A percentile compares a stretch with the other conserved stretches of the same genome.
These are phyloP conservation scores for Ceuthmochares aereus DNA, from an alignment of 2,113 vertebrate species.

Conservation along the genomic window DNA sequence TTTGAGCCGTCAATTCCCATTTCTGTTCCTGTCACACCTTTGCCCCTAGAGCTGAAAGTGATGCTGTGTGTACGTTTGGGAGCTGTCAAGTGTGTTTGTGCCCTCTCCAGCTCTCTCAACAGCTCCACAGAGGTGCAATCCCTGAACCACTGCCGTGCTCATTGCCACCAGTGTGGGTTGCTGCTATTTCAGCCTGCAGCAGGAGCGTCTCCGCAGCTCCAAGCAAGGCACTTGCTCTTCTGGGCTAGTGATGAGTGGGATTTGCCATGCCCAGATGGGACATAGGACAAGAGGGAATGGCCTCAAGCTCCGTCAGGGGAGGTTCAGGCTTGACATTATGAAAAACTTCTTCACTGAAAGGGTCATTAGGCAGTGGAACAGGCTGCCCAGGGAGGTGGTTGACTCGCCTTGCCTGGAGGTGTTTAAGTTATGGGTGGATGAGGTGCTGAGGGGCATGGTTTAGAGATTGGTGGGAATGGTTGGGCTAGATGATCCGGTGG, in stretches of 20 bases:
- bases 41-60: fast-evolving
- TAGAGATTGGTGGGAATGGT: too few relatives aligned
- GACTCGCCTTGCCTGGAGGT: too few relatives aligned
- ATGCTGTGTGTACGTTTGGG: background rate
- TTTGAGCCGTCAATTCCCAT: background rate
- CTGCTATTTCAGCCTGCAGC: background rate
- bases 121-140: background rate
- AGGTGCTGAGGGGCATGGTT: too few relatives aligned
- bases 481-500: too few relatives aligned
- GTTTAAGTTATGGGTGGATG: too few relatives aligned
- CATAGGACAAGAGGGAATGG: too few relatives aligned
- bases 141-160: fast-evolving
- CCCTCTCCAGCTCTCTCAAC: background rate
- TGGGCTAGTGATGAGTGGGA: background rate
- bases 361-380: too few relatives aligned
- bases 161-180: fast-evolving
- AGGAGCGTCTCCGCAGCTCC: background rate
- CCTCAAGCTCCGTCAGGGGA: too few relatives aligned
- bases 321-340: too few relatives aligned
- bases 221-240: background rate
- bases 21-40: background rate
- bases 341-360: too few relatives aligned
- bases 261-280: background rate
- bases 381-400: too few relatives aligned
- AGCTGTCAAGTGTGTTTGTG: background rate